A percentile compares a stretch with the other conserved stretches of the same genome.
Evolutionary conservation across 2,888 invertebrate species (phyloP).

Genomic region (Gryllus longicercus): DNA sequence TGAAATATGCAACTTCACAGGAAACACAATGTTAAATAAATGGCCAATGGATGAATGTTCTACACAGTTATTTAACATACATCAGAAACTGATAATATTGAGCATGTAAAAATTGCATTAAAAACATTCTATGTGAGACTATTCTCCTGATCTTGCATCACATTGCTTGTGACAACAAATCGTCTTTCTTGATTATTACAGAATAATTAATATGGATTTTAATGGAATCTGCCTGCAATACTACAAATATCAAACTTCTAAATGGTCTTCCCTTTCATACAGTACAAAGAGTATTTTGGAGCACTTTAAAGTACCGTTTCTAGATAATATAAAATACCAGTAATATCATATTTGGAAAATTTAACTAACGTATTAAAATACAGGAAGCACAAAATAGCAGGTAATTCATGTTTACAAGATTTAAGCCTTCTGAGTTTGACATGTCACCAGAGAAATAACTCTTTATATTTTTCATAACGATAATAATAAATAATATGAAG

Average conservation of each 20-base stretch:
- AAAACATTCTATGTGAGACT: neutral
- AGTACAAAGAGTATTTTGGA: neutral
- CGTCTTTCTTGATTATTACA: no score
- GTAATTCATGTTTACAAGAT: neutral
- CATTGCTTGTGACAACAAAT: no score
- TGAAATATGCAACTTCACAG: neutral
- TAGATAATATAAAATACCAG: neutral
- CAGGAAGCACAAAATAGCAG: conserved; percentile 7
- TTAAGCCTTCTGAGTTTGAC: neutral
- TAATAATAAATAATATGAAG: no score
- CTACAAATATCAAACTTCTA: neutral
- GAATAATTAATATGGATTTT: neutral
- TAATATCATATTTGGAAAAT: neutral
- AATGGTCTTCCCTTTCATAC: neutral
- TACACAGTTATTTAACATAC: neutral
- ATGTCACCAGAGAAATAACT: neutral
- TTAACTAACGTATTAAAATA: conserved; percentile 7
- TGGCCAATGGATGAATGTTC: no score
- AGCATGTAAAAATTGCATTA: conserved; percentile 6
- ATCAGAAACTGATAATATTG: neutral
- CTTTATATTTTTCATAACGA: no score
- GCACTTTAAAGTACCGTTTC: neutral
- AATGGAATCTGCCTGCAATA: neutral
- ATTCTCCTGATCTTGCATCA: no score
- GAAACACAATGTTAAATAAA: neutral